phyloP scores from a whole-genome alignment of 2,797 vertebrate species.

The Epinephelus malabaricus region DNA sequence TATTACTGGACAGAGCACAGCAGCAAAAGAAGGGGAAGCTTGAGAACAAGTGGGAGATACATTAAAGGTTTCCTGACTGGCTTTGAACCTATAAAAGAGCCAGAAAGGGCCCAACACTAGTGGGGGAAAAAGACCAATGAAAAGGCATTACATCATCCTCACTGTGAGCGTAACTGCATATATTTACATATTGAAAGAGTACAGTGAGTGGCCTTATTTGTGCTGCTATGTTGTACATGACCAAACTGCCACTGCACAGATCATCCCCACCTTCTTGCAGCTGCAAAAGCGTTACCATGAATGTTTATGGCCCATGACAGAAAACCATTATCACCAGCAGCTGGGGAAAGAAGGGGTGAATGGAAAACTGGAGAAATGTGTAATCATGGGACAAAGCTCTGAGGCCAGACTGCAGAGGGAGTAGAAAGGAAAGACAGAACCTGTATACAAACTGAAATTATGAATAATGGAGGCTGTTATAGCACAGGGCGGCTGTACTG shows the following conservation, averaged over 20 bases:
- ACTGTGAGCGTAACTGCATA: conserved; percentile 47
- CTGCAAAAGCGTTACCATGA: conserved; percentile 38
- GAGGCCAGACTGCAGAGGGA: conserved; percentile 28
- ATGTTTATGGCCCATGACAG: conserved; percentile 56
- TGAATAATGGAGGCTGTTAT: conserved; percentile 51
- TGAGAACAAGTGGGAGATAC: conserved; percentile 1
- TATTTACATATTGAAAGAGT: conserved; percentile 71
- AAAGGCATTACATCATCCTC: conserved; percentile 24
- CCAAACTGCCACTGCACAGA: conserved; percentile 35
- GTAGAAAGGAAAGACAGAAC: conserved; percentile 10
- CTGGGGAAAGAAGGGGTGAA: conserved; percentile 28
- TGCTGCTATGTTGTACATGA: conserved; percentile 47
- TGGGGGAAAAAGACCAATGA: background rate
- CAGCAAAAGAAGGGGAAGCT: conserved; percentile 8
- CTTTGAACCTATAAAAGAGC: background rate
- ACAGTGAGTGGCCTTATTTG: conserved; percentile 41
- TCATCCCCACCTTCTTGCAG: conserved; percentile 20
- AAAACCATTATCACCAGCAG: conserved; percentile 66
- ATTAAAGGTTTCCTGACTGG: conserved; percentile 5
- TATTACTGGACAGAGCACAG: conserved; percentile 7
- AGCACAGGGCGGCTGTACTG: conserved; percentile 23
- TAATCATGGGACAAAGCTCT: conserved; percentile 41
- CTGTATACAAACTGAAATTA: conserved; percentile 20
- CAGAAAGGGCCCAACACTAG: background rate
- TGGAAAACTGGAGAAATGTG: conserved; percentile 44